These are phyloP conservation scores for Leptinotarsa undecemlineata DNA, from an alignment of 1,140 invertebrate genomes.

Conservation along the genomic window DNA sequence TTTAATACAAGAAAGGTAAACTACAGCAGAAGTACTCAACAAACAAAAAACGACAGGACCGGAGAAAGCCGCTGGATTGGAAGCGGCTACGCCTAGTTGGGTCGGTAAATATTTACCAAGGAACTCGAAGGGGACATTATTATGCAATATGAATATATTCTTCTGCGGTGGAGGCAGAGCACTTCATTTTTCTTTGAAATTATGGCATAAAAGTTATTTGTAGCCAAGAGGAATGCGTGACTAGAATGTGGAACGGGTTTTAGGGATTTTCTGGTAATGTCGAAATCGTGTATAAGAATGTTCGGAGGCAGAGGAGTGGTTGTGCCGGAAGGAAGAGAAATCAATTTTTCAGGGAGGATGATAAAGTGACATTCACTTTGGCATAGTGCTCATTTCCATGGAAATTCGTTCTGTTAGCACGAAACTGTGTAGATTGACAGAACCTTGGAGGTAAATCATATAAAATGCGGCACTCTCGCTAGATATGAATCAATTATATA, in stretches of 20 bases:
- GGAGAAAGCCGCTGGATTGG: slow-evolving; percentile 18
- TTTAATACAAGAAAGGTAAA: slow-evolving; percentile 19
- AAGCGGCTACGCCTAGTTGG: slow-evolving; percentile 37
- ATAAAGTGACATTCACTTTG: not conserved
- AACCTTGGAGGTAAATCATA: too few species aligned
- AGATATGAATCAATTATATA: too few species aligned
- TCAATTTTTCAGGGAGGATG: slow-evolving; percentile 10
- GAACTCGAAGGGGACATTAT: slow-evolving; percentile 26
- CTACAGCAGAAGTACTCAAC: slow-evolving; percentile 26
- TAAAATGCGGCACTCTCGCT: too few species aligned
- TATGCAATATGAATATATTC: slow-evolving; percentile 38
- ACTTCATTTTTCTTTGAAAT: slow-evolving; percentile 27
- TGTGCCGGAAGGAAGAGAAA: slow-evolving; percentile 2
- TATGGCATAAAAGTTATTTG: slow-evolving; percentile 15
- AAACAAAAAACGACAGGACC: slow-evolving; percentile 26
- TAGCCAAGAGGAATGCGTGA: slow-evolving; percentile 12
- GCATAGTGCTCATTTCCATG: not conserved
- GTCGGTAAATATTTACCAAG: slow-evolving; percentile 40
- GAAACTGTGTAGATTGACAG: not conserved
- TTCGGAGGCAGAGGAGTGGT: not conserved
- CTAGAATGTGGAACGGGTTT: slow-evolving; percentile 13
- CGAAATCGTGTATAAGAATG: slow-evolving; percentile 18
- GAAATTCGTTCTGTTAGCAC: not conserved
- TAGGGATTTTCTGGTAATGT: slow-evolving; percentile 18
- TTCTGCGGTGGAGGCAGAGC: slow-evolving; percentile 25